A percentile compares a stretch with the other conserved stretches of the same genome.
These are phyloP conservation scores for Ceuthmochares aereus DNA, from an alignment of 2,113 vertebrate genomes.

Conservation along the genomic window DNA sequence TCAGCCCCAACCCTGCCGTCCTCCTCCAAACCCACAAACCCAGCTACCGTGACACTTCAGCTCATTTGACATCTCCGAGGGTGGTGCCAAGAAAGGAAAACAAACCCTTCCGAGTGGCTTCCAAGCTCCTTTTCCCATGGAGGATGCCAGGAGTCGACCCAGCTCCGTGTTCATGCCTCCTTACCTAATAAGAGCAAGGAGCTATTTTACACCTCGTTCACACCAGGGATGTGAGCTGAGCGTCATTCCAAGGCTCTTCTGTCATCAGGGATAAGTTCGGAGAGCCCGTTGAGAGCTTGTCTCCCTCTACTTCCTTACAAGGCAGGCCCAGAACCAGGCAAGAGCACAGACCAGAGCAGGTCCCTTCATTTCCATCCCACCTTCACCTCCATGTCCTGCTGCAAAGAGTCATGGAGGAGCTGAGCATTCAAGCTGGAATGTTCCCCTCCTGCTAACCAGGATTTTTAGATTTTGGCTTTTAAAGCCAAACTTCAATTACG, in stretches of 20 bases:
- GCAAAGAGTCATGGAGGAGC: fast-evolving
- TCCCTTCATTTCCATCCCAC: neutral
- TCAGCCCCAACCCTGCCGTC: neutral
- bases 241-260: constrained; percentile 48
- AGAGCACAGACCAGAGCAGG: neutral
- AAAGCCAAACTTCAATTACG: neutral
- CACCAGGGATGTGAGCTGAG: constrained; percentile 3
- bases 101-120: neutral
- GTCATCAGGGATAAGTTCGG: constrained; percentile 10
- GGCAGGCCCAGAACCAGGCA: neutral
- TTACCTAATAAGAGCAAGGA: constrained; percentile 59
- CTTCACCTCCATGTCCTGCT: fast-evolving
- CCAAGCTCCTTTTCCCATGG: neutral
- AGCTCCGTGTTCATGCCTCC: neutral
- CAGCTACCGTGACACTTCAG: constrained; percentile 23
- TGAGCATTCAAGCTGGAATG: fast-evolving
- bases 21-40: neutral
- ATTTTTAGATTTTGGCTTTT: neutral
- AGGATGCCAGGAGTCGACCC: neutral
- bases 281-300: neutral
- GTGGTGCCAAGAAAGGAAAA: neutral
- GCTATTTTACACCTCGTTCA: constrained; percentile 54
- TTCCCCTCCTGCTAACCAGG: neutral
- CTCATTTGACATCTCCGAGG: neutral
- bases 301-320: constrained; percentile 38